Conservation (phyloP, 92 coral and sea anemone genomes). For the Palythoa heliodiscus region DNA sequence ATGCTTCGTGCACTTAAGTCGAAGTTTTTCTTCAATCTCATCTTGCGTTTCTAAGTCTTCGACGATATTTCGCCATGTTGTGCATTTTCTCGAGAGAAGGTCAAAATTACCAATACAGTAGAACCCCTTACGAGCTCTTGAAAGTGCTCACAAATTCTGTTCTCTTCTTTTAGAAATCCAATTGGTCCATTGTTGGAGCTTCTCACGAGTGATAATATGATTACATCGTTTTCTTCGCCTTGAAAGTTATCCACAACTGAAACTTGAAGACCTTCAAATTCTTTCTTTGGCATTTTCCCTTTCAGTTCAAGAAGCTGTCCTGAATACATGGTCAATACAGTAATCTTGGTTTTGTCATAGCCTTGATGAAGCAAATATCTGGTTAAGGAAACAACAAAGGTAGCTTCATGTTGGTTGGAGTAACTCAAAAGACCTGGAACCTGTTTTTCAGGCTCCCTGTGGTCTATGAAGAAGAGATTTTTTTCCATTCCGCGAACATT, state of each 20-base stretch:
- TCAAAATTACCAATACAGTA: conserved; percentile 56
- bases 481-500: conserved; percentile 51
- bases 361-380: conserved; percentile 39
- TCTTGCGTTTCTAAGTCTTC: conserved; percentile 39
- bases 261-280: conserved; percentile 39
- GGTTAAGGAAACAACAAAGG: conserved; percentile 49
- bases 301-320: conserved; percentile 51
- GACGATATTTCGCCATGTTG: conserved; percentile 52
- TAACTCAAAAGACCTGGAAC: conserved; percentile 42
- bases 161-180: conserved; percentile 54
- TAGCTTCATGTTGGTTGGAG: conserved; percentile 51
- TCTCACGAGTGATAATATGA: conserved; percentile 53
- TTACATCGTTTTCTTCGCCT: conserved; percentile 58
- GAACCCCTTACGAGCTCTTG: conserved; percentile 58
- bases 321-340: conserved; percentile 48
- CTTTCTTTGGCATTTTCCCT: conserved; percentile 38
- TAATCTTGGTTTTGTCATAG: conserved; percentile 42
- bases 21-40: conserved; percentile 48
- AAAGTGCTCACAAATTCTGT: conserved; percentile 59
- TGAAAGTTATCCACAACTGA: conserved; percentile 54
- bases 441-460: conserved; percentile 40
- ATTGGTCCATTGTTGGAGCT: conserved; percentile 48
- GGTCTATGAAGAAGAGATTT: conserved; percentile 50
- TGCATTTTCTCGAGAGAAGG: conserved; percentile 49
- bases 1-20: conserved; percentile 56